Conservation (phyloP, 2,888 invertebrate genomes). For the Chymomyza caudatula region DNA sequence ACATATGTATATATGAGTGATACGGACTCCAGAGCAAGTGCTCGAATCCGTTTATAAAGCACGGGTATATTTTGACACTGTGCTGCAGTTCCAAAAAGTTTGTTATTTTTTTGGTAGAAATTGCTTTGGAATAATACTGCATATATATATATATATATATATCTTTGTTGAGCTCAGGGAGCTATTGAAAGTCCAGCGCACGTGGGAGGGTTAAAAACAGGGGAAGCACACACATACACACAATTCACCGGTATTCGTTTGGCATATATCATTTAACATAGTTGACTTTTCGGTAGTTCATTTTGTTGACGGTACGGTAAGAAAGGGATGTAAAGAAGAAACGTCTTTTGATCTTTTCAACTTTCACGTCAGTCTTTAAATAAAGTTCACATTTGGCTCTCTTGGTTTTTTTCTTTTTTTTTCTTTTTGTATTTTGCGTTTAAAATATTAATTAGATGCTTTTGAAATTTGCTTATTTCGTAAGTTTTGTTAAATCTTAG, state of each 20-base stretch:
- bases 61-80: not conserved
- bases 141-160: not conserved
- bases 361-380: constrained; percentile 32
- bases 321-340: not conserved
- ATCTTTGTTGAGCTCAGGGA: not conserved
- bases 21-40: not conserved
- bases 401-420: constrained; percentile 50
- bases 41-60: not conserved
- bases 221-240: not conserved
- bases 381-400: constrained; percentile 65
- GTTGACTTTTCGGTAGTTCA: constrained; percentile 1
- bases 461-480: constrained; percentile 41
- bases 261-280: not conserved
- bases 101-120: not conserved
- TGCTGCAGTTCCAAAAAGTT: not conserved
- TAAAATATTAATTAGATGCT: constrained; percentile 27
- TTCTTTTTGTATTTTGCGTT: constrained; percentile 30
- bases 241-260: not conserved
- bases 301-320: not conserved
- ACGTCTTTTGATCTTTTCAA: not conserved
- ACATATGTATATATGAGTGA: not conserved
- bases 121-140: not conserved
- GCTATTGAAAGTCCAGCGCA: not conserved
- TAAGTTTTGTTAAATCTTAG: constrained; percentile 33
- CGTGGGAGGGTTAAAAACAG: not conserved